Evolutionary conservation across 2,113 vertebrate genomes (phyloP).

Genomic region (Vulpes ferrilata): DNA sequence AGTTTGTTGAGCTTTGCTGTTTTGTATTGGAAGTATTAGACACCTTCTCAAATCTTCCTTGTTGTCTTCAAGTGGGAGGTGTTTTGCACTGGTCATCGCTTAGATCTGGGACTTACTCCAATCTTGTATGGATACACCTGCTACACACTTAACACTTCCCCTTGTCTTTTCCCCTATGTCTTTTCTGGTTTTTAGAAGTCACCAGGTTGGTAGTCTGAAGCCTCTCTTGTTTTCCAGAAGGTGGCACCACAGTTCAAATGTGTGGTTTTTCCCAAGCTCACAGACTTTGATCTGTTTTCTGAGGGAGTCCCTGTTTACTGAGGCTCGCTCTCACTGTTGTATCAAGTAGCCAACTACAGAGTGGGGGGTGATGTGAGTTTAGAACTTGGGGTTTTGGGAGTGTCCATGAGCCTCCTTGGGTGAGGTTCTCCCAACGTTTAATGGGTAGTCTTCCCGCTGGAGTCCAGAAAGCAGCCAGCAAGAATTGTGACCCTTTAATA

Average conservation of each 20-base stretch:
- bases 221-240: neutral
- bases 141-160: neutral
- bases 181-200: neutral
- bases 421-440: neutral
- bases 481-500: neutral
- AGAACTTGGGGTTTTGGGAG: neutral
- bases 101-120: neutral
- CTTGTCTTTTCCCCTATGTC: neutral
- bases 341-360: neutral
- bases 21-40: neutral
- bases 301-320: neutral
- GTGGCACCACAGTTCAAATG: neutral
- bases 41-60: neutral
- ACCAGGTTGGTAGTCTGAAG: neutral
- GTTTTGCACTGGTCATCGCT: neutral
- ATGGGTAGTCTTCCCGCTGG: neutral
- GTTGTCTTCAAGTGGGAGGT: neutral
- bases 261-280: neutral
- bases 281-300: neutral
- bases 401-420: neutral
- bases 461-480: neutral
- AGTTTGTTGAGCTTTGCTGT: neutral
- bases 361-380: neutral
- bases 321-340: neutral
- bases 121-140: neutral